A percentile compares a stretch with the other conserved stretches of the same genome.
Conservation (phyloP, 2,888 invertebrate genomes). For the Synergus laeviventris region DNA sequence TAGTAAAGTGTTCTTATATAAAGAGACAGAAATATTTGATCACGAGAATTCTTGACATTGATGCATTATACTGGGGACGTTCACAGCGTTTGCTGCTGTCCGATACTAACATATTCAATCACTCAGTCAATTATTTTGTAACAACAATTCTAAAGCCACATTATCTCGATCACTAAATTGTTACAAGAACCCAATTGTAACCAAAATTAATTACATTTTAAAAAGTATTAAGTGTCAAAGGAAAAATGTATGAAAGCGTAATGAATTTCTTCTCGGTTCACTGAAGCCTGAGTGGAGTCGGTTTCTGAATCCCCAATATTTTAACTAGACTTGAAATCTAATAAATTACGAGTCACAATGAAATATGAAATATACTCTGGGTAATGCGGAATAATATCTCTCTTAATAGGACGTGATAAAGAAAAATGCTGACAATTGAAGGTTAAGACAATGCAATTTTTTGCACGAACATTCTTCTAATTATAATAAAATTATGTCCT, state of each 20-base stretch:
- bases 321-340: slow-evolving; percentile 73
- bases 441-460: slow-evolving; percentile 9
- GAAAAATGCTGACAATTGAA: not conserved
- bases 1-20: not conserved
- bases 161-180: not conserved
- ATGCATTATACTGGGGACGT: not conserved
- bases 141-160: not conserved
- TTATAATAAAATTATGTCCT: not conserved
- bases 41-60: not conserved
- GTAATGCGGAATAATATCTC: not conserved
- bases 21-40: not conserved
- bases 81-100: not conserved
- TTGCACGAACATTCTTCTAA: not conserved
- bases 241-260: slow-evolving; percentile 69
- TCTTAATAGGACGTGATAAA: not conserved
- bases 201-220: not conserved
- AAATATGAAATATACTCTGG: slow-evolving; percentile 70
- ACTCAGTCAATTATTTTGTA: not conserved
- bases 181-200: not conserved
- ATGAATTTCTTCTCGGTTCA: slow-evolving; percentile 65
- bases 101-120: not conserved
- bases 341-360: slow-evolving; percentile 73
- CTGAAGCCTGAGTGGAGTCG: slow-evolving; percentile 58
- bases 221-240: not conserved
- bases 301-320: slow-evolving; percentile 74